A percentile compares a stretch with the other conserved stretches of the same genome.
Conservation (phyloP, 2,797 vertebrate species). For the Bufotes viridis region DNA sequence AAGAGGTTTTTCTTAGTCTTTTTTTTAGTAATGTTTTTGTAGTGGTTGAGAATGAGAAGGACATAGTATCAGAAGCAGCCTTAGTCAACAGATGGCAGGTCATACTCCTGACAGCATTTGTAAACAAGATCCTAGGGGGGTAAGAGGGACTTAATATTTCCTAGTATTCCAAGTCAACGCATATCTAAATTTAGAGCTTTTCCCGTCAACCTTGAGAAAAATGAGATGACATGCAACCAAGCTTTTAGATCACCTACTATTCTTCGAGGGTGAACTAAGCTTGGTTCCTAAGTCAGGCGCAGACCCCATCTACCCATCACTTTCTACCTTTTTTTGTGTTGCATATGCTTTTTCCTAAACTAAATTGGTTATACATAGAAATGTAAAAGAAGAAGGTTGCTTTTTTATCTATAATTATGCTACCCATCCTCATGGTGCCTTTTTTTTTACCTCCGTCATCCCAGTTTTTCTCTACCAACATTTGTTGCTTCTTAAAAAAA, state of each 20-base stretch:
- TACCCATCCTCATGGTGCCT: too few relatives aligned
- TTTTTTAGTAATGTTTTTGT: background rate
- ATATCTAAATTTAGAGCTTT: background rate
- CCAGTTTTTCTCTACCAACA: too few relatives aligned
- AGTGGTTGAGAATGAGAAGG: background rate
- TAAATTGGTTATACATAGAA: too few relatives aligned
- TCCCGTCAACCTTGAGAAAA: background rate
- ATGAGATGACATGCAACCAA: background rate
- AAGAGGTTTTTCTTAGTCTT: background rate
- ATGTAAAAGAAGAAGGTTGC: too few relatives aligned
- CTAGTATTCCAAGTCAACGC: background rate
- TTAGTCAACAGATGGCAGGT: slow-evolving; percentile 1
- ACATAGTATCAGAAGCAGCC: background rate
- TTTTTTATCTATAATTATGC: too few relatives aligned
- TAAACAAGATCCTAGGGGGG: background rate
- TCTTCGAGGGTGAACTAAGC: background rate
- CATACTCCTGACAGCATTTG: background rate
- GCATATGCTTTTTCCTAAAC: too few relatives aligned
- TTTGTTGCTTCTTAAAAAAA: too few relatives aligned
- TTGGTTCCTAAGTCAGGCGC: background rate
- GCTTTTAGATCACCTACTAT: background rate
- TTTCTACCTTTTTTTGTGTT: too few relatives aligned
- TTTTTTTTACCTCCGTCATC: too few relatives aligned
- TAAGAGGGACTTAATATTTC: background rate
- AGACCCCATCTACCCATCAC: too few relatives aligned